A percentile compares a stretch with the other conserved stretches of the same genome.
These are phyloP conservation scores for Conchocele bisecta DNA, from an alignment of 2,888 invertebrate genomes.

Conservation along the genomic window DNA sequence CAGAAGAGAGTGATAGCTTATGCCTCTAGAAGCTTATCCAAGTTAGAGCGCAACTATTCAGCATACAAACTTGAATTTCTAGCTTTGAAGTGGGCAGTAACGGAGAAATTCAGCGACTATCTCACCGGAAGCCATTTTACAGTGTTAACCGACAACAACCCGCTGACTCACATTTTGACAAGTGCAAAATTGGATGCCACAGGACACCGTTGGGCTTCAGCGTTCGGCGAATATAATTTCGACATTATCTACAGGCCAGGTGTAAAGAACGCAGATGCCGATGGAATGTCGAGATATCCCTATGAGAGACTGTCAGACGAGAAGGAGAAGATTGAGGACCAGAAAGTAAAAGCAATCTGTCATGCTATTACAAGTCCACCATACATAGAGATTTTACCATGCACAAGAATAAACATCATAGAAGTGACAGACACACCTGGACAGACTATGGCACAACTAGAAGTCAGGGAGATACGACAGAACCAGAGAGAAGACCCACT, in stretches of 20 bases:
- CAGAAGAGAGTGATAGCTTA: conserved; percentile 1
- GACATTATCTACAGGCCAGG: conserved; percentile 5
- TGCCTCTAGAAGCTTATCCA: too few species aligned
- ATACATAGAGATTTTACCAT: conserved; percentile 1
- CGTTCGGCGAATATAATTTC: conserved; percentile 14
- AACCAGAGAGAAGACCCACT: not conserved
- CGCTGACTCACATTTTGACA: too few species aligned
- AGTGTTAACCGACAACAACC: too few species aligned
- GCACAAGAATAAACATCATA: not conserved
- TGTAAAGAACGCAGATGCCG: conserved; percentile 6
- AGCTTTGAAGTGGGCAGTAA: conserved; percentile 31
- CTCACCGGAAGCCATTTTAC: conserved; percentile 1
- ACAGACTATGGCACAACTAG: conserved; percentile 2
- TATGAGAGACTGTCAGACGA: too few species aligned
- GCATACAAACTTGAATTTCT: conserved; percentile 20
- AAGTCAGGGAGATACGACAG: conserved; percentile 4
- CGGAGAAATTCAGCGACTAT: conserved; percentile 16
- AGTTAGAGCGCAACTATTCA: too few species aligned
- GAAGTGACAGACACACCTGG: not conserved
- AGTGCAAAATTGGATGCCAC: conserved; percentile 18
- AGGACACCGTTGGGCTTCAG: conserved; percentile 20
- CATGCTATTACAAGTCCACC: too few species aligned
- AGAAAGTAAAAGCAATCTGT: too few species aligned
- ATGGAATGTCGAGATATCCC: too few species aligned
- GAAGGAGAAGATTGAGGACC: too few species aligned